Percentiles rank a stretch among this genome's conserved stretches.
Evolutionary conservation across 2,113 vertebrate species (phyloP).

Genomic region (Pelobates fuscus): DNA sequence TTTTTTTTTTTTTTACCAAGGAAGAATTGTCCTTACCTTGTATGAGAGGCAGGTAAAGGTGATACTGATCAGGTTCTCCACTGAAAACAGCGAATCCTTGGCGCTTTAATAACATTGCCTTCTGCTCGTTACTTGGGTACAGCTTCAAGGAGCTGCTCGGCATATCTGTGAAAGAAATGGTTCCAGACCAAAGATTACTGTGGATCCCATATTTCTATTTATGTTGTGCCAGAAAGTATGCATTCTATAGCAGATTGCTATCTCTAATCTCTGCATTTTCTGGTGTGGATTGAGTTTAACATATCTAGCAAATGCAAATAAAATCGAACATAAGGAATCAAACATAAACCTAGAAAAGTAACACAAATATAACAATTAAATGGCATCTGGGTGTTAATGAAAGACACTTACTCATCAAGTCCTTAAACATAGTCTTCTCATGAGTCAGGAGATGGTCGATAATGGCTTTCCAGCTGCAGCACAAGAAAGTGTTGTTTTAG

Average conservation of each 20-base stretch:
- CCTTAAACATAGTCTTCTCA: conserved; percentile 98
- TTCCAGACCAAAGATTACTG: too few relatives aligned
- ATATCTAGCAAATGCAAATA: too few relatives aligned
- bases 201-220: too few relatives aligned
- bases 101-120: conserved; percentile 92
- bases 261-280: too few relatives aligned
- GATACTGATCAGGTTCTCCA: conserved; percentile 92
- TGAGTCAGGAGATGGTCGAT: conserved; percentile 95
- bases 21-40: conserved; percentile 73
- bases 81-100: conserved; percentile 95
- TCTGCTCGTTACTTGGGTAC: conserved; percentile 86
- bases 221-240: too few relatives aligned
- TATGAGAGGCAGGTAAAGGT: conserved; percentile 92
- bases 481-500: not conserved
- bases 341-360: too few relatives aligned
- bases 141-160: conserved; percentile 92
- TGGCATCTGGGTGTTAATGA: too few relatives aligned
- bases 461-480: conserved; percentile 88
- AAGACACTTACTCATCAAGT: conserved; percentile 90
- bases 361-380: too few relatives aligned
- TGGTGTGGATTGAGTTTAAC: too few relatives aligned
- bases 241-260: too few relatives aligned
- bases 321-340: too few relatives aligned
- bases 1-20: too few relatives aligned
- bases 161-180: conserved; percentile 73